Conservation (phyloP, 2,113 vertebrate genomes). For the Cricetomys ansorgei region DNA sequence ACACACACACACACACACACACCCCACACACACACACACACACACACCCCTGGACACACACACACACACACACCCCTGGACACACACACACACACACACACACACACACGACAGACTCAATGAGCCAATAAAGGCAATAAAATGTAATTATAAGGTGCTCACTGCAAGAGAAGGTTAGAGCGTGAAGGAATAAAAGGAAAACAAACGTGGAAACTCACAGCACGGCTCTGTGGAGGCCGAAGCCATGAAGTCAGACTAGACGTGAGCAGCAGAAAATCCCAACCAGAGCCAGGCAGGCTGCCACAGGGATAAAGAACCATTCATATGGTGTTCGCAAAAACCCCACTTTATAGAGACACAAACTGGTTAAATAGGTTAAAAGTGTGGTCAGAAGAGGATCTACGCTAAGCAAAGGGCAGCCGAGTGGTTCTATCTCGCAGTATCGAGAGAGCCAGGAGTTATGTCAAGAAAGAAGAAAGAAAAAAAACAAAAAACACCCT, state of each 20-base stretch:
- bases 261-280: not conserved
- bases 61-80: not conserved
- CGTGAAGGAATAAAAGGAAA: not conserved
- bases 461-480: not conserved
- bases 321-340: not conserved
- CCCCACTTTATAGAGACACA: not conserved
- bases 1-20: too few species aligned
- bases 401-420: too few species aligned
- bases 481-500: not conserved
- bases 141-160: not conserved
- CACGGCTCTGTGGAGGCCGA: not conserved
- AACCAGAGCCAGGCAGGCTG: not conserved
- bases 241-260: not conserved
- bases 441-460: not conserved
- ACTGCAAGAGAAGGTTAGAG: not conserved
- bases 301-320: not conserved
- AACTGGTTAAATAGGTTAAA: too few species aligned
- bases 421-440: too few species aligned
- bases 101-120: too few species aligned
- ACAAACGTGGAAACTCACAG: not conserved
- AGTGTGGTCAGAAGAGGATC: too few species aligned
- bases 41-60: not conserved
- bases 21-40: too few species aligned
- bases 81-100: too few species aligned
- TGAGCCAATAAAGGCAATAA: not conserved